Conservation (phyloP, 1,140 invertebrate species). For the Macrosteles quadrilineatus region DNA sequence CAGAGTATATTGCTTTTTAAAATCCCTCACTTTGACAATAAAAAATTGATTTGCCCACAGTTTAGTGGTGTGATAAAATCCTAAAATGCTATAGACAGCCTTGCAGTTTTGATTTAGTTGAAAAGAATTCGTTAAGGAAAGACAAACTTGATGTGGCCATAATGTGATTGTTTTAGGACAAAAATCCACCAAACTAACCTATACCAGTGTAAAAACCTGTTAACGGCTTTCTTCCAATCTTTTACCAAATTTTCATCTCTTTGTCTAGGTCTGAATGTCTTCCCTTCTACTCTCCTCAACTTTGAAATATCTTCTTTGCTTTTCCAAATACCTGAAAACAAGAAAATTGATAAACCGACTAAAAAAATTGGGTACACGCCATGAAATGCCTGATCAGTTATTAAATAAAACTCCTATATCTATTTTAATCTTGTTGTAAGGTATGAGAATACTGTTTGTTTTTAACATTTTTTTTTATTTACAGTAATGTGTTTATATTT, state of each 20-base stretch:
- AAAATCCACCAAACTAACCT: neutral
- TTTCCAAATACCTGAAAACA: constrained; percentile 69
- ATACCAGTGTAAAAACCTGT: constrained; percentile 70
- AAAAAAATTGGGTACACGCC: neutral
- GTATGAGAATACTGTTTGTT: neutral
- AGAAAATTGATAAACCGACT: constrained; percentile 31
- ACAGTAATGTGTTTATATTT: neutral
- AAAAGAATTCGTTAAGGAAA: no score
- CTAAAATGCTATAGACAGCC: no score
- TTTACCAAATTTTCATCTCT: constrained; percentile 51
- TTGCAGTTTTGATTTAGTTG: no score
- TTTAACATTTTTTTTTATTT: neutral
- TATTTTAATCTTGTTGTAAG: no score
- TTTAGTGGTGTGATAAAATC: no score
- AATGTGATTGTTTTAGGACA: no score
- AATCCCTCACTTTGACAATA: no score
- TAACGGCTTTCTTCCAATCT: constrained; percentile 68
- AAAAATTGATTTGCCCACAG: no score
- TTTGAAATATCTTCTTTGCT: constrained; percentile 63
- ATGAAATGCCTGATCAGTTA: neutral
- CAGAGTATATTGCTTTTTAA: no score
- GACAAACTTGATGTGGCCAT: no score
- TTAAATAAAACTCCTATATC: neutral
- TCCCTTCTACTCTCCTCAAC: constrained; percentile 61
- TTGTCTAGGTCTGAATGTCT: constrained; percentile 61